Evolutionary conservation across 2,888 invertebrate species (phyloP).

Genomic region (Sceliomorpha sp.): DNA sequence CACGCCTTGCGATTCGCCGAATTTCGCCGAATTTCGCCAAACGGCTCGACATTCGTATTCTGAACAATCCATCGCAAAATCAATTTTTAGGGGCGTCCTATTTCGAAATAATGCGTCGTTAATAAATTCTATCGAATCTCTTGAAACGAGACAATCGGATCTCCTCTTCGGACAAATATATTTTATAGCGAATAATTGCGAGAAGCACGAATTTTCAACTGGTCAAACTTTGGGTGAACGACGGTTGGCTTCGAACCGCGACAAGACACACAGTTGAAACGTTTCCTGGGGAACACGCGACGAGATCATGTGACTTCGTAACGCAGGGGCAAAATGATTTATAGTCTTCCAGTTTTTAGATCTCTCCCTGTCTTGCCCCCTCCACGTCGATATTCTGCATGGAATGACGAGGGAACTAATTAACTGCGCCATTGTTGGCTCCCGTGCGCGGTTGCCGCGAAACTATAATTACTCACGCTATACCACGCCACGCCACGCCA

Average conservation of each 20-base stretch:
- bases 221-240: no score
- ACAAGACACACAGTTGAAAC: neutral
- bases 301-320: conserved; percentile 61
- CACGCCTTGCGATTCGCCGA: neutral
- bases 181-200: no score
- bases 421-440: conserved; percentile 74
- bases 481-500: conserved; percentile 55
- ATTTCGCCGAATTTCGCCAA: conserved; percentile 2
- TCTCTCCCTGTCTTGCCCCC: conserved; percentile 57
- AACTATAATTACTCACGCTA: conserved; percentile 73
- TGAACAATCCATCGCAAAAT: no score
- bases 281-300: conserved; percentile 13
- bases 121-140: no score
- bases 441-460: conserved; percentile 59
- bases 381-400: conserved; percentile 6
- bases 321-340: conserved; percentile 67
- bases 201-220: no score
- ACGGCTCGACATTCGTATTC: neutral
- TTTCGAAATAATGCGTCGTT: no score
- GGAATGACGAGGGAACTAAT: conserved; percentile 76
- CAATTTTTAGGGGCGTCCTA: no score
- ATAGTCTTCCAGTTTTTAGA: conserved; percentile 69
- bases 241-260: neutral
- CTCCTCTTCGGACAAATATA: no score
- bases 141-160: no score